Evolutionary conservation across 2,888 invertebrate species (phyloP).

Genomic region (Agonum fuliginosum): DNA sequence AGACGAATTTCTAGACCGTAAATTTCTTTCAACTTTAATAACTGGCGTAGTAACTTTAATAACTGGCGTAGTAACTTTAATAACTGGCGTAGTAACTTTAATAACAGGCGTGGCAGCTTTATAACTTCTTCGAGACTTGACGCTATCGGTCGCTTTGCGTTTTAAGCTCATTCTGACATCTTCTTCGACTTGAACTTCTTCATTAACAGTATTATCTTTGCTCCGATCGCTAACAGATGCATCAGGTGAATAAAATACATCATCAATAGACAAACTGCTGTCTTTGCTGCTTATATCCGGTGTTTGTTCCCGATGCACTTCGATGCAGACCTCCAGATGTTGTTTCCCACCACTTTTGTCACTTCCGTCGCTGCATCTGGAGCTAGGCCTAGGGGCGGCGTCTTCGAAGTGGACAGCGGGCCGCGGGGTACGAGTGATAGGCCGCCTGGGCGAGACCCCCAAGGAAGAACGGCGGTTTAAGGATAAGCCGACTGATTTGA

Average conservation of each 20-base stretch:
- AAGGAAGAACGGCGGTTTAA: conserved; percentile 43
- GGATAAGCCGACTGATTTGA: conserved; percentile 1
- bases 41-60: not conserved
- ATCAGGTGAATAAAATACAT: conserved; percentile 66
- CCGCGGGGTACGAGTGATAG: conserved; percentile 64
- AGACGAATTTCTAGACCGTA: too few species aligned
- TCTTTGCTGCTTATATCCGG: conserved; percentile 14
- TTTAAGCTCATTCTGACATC: conserved; percentile 5
- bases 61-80: not conserved
- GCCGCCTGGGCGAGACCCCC: conserved; percentile 65
- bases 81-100: not conserved
- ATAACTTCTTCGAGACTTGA: conserved; percentile 57
- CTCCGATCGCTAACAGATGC: conserved; percentile 62
- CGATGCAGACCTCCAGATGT: not conserved
- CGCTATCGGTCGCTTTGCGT: conserved; percentile 9
- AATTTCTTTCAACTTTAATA: too few species aligned
- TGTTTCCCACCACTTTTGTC: not conserved
- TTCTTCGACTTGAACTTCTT: conserved; percentile 1
- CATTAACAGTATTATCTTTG: not conserved
- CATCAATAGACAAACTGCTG: conserved; percentile 61
- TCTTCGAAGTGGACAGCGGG: conserved; percentile 60
- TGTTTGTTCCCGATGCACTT: conserved; percentile 42
- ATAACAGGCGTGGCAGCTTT: conserved; percentile 35
- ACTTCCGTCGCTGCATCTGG: conserved; percentile 6
- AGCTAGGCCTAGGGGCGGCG: not conserved